A percentile compares a stretch with the other conserved stretches of the same genome.
Evolutionary conservation across 2,888 invertebrate species (phyloP).

Genomic region (Zhengitettix transpicula): DNA sequence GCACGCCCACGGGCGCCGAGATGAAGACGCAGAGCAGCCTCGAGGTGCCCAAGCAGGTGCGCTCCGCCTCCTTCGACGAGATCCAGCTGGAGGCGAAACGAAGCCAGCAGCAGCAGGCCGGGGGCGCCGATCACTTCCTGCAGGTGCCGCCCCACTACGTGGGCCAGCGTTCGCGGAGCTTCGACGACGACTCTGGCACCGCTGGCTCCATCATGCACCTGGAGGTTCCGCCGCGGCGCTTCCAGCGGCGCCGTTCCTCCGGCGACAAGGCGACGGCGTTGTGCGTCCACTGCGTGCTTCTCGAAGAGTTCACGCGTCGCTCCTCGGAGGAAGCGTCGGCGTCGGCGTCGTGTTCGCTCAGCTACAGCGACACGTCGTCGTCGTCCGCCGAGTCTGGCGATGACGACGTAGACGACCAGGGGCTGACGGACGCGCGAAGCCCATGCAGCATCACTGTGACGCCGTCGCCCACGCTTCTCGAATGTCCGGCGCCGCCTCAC

Average conservation of each 20-base stretch:
- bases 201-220: constrained; percentile 26
- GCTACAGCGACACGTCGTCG: constrained; percentile 30
- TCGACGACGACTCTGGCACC: constrained; percentile 34
- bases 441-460: constrained; percentile 44
- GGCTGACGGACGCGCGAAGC: constrained; percentile 37
- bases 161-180: constrained; percentile 59
- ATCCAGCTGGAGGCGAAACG: constrained; percentile 65
- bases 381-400: constrained; percentile 23
- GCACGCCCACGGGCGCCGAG: constrained; percentile 75
- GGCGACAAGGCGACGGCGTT: constrained; percentile 21
- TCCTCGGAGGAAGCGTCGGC: background rate
- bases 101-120: constrained; percentile 23
- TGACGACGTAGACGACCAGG: constrained; percentile 20
- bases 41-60: constrained; percentile 78
- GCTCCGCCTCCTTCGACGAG: constrained; percentile 81
- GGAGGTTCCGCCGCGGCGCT: constrained; percentile 35
- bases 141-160: constrained; percentile 13
- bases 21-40: constrained; percentile 85
- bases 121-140: constrained; percentile 13
- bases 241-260: constrained; percentile 35
- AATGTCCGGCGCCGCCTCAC: constrained; percentile 26
- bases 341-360: constrained; percentile 21
- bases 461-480: constrained; percentile 23
- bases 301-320: constrained; percentile 7
- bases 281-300: constrained; percentile 48